These are phyloP conservation scores for Barbus barbus DNA, from an alignment of 2,113 vertebrate genomes.

Conservation along the genomic window DNA sequence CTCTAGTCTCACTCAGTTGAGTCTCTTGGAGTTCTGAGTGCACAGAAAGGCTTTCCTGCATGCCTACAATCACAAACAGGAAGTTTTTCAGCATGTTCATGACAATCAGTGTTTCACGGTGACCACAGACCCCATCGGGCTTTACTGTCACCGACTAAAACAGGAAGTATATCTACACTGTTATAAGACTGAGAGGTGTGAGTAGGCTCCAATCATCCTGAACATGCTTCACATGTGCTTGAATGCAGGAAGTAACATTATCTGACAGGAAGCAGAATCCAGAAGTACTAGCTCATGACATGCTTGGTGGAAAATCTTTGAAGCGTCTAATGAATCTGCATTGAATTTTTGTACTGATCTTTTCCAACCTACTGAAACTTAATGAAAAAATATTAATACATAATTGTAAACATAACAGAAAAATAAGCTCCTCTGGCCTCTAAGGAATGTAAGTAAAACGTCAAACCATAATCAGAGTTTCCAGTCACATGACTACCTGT, in stretches of 20 bases:
- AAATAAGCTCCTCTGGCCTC: conserved; percentile 31
- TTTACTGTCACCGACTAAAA: conserved; percentile 15
- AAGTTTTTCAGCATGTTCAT: conserved; percentile 62
- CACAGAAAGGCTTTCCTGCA: conserved; percentile 66
- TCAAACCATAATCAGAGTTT: conserved; percentile 19
- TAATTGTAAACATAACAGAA: conserved; percentile 52
- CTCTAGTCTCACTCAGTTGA: conserved; percentile 44
- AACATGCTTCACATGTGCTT: conserved; percentile 60
- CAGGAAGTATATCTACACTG: conserved; percentile 41
- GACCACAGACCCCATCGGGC: conserved; percentile 32
- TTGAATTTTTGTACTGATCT: conserved; percentile 34
- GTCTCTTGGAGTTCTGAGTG: conserved; percentile 69
- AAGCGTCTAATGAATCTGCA: conserved; percentile 42
- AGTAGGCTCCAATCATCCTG: conserved; percentile 36
- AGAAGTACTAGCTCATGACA: conserved; percentile 48
- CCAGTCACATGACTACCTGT: conserved; percentile 1
- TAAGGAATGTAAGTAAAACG: conserved; percentile 46
- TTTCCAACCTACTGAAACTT: conserved; percentile 59
- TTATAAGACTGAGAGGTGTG: conserved; percentile 12
- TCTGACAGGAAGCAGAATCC: conserved; percentile 66
- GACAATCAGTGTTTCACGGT: conserved; percentile 40
- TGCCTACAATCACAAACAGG: conserved; percentile 71
- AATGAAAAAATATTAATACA: conserved; percentile 56
- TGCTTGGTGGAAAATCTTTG: not conserved
- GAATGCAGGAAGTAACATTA: conserved; percentile 62